These are phyloP conservation scores for Caerostris darwini DNA, from an alignment of 1,140 invertebrate genomes.

Conservation along the genomic window DNA sequence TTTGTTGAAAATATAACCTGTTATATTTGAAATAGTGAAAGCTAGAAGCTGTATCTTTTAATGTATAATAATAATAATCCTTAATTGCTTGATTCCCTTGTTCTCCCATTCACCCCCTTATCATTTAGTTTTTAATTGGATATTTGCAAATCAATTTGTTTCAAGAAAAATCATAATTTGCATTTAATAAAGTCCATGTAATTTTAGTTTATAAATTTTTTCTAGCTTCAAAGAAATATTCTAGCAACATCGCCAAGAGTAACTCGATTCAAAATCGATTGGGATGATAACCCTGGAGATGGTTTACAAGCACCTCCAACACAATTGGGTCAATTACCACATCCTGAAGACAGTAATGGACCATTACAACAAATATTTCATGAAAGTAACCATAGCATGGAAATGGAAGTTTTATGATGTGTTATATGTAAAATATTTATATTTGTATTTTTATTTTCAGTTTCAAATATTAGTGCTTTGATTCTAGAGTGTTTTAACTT, in stretches of 20 bases:
- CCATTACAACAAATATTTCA: slow-evolving; percentile 78
- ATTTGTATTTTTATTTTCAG: background rate
- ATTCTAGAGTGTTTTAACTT: background rate
- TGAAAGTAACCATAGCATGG: slow-evolving; percentile 78
- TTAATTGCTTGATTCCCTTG: no score
- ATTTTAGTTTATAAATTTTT: slow-evolving; percentile 46
- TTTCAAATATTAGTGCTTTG: background rate
- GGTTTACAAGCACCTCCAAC: slow-evolving; percentile 68
- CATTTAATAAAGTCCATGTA: background rate
- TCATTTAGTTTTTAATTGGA: no score
- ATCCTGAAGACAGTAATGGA: slow-evolving; percentile 79
- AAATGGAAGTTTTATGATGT: slow-evolving; percentile 75
- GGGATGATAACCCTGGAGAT: slow-evolving; percentile 88
- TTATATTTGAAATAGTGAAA: no score
- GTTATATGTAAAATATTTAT: slow-evolving; percentile 5
- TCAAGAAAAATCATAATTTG: no score
- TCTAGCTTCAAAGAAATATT: slow-evolving; percentile 93
- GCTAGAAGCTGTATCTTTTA: no score
- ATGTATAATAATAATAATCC: no score
- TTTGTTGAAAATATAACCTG: no score
- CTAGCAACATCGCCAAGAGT: slow-evolving; percentile 96
- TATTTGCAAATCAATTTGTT: no score
- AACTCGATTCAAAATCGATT: slow-evolving; percentile 98
- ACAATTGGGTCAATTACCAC: slow-evolving; percentile 39
- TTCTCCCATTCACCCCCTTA: no score